A percentile compares a stretch with the other conserved stretches of the same genome.
Conservation (phyloP, 2,888 invertebrate species). For the Morpho helenor region DNA sequence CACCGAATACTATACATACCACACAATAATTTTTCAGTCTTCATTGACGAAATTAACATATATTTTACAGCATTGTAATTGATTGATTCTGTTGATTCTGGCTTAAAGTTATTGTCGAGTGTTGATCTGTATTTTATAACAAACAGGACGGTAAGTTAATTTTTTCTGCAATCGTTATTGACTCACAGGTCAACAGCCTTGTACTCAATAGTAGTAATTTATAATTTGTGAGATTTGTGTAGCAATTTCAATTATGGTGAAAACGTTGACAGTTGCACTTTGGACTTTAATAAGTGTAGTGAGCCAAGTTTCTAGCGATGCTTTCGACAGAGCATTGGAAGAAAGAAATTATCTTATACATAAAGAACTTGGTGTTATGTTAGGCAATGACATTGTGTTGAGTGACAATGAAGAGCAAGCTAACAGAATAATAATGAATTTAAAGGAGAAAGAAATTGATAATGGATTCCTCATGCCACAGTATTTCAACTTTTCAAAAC, state of each 20-base stretch:
- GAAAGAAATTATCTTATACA: slow-evolving; percentile 66
- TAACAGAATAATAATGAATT: slow-evolving; percentile 79
- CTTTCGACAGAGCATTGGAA: slow-evolving; percentile 32
- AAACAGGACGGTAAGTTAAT: neutral
- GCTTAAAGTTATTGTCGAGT: too few relatives aligned
- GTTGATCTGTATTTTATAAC: too few relatives aligned
- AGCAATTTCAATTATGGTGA: slow-evolving; percentile 19
- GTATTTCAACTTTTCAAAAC: slow-evolving; percentile 80
- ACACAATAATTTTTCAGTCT: too few relatives aligned
- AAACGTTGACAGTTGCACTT: slow-evolving; percentile 40
- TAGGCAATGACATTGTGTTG: slow-evolving; percentile 76
- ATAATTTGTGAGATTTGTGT: slow-evolving; percentile 18
- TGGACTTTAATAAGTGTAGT: slow-evolving; percentile 15
- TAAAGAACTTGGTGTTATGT: slow-evolving; percentile 62
- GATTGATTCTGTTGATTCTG: too few relatives aligned
- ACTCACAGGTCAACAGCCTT: slow-evolving; percentile 25
- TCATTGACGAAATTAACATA: too few relatives aligned
- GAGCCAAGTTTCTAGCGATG: slow-evolving; percentile 17
- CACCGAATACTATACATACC: too few relatives aligned
- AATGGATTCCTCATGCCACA: slow-evolving; percentile 65
- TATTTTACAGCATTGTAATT: too few relatives aligned
- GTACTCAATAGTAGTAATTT: slow-evolving; percentile 20
- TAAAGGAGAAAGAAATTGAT: slow-evolving; percentile 72
- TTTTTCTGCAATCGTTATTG: slow-evolving; percentile 1
- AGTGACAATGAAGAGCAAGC: slow-evolving; percentile 72